Evolutionary conservation across 2,888 invertebrate genomes (phyloP).

Genomic region (Hartigia nigra): DNA sequence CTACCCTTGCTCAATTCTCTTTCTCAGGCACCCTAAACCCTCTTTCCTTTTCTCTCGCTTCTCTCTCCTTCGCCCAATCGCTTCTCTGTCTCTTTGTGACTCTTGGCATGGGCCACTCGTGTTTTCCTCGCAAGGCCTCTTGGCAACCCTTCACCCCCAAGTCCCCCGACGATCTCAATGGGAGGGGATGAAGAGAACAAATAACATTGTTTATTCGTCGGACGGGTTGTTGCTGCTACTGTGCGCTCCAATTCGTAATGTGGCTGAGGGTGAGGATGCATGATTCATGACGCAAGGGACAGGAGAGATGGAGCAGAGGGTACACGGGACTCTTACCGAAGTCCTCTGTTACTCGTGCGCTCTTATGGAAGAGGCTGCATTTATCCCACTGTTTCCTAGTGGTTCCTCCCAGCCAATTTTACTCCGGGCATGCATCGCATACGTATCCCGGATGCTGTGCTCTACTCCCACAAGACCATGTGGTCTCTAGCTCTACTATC

Average conservation of each 20-base stretch:
- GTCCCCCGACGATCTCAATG: background rate
- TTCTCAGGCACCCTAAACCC: conserved; percentile 15
- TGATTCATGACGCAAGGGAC: conserved; percentile 59
- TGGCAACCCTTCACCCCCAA: background rate
- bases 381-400: conserved; percentile 13
- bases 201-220: conserved; percentile 61
- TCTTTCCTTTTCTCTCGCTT: conserved; percentile 17
- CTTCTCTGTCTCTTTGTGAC: conserved; percentile 26
- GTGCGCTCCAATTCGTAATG: conserved; percentile 40
- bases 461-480: conserved; percentile 22
- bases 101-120: background rate
- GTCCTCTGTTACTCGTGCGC: conserved; percentile 39
- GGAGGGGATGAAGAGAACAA: conserved; percentile 39
- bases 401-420: conserved; percentile 45
- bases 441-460: conserved; percentile 26
- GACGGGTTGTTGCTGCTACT: conserved; percentile 42
- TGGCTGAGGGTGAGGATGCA: conserved; percentile 49
- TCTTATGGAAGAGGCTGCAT: conserved; percentile 1
- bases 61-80: conserved; percentile 10
- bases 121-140: background rate
- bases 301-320: conserved; percentile 14
- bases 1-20: conserved; percentile 15
- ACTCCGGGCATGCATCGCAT: conserved; percentile 31
- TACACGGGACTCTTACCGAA: conserved; percentile 10
- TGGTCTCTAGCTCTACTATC: conserved; percentile 24